Base-by-base conservation (phyloP, 1,140 invertebrate genomes). In the Apolygus lucorum region DNA sequence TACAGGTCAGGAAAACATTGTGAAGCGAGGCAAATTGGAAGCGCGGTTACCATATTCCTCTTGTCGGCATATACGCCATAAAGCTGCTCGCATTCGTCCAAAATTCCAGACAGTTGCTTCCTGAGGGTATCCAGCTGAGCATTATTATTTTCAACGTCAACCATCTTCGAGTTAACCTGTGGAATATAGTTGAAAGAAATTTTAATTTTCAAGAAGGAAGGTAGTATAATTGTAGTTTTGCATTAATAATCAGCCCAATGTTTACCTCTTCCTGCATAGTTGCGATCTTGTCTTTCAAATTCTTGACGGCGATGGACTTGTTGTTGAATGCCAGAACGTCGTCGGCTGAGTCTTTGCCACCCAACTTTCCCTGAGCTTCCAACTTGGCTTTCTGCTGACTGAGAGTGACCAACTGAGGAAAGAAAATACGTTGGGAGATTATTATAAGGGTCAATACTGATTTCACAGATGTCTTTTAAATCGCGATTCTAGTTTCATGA, bases 111-210 rank as follows among this genome's bases (percentile, higher is more conserved):
- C 66, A 89, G 82, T 28, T 84, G 82, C 8, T 79, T 82, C 71
- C 87, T 88, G 21, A 93, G 76, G 69, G 90, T 88, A 26, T 84
- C 81, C 52, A 95, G 80, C 74, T 92, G 88, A 21, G 82, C 78
- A 76, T 92, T 90, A 76, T 91, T 93, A 67, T 89, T 90, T 76
- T 93, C 90, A 68, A 94, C 87, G 76, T 95, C 92, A 27, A 85
- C 77, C 76, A 88, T 86, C 81, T 92, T 94, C 11, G 81, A 82
- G 72, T 88, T 86, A n/a, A 90, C 87, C 79, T 90, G 65, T 13
- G 74, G 72, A 73, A n/a, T n/a, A 70, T 59, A 68, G 8, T 22
- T 27, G 17, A 59, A 28, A 27, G 22, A 62, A 68, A 59, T 21
- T 27, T 27, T 64, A 25, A 24, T 24, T 2, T n/a, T n/a, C n/a